Conservation (phyloP, 2,888 invertebrate species). For the Cinara cedri region DNA sequence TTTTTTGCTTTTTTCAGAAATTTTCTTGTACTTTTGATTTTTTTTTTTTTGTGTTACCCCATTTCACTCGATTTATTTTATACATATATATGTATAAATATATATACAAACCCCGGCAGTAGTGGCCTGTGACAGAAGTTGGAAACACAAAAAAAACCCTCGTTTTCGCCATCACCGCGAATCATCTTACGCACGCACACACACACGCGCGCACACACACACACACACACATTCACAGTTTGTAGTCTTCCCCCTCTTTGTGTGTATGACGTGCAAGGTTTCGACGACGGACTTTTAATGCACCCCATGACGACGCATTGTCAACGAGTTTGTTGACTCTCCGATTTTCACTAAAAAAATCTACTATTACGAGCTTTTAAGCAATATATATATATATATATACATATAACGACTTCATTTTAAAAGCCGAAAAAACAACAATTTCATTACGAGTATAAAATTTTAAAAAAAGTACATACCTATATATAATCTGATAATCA, state of each 20-base stretch:
- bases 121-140: too few relatives aligned
- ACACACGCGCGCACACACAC: too few relatives aligned
- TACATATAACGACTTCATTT: not conserved
- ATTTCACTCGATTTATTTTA: too few relatives aligned
- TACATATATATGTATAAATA: too few relatives aligned
- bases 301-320: not conserved
- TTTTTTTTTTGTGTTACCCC: too few relatives aligned
- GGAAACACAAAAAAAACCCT: too few relatives aligned
- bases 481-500: too few relatives aligned
- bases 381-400: not conserved
- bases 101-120: too few relatives aligned
- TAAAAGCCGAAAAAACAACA: conserved; percentile 8
- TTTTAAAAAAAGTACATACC: too few relatives aligned
- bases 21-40: not conserved
- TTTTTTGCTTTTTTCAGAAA: conserved; percentile 5
- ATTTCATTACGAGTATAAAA: not conserved
- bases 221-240: too few relatives aligned
- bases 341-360: not conserved
- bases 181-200: too few relatives aligned
- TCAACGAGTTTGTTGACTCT: conserved; percentile 24
- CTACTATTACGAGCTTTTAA: not conserved
- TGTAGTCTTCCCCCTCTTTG: not conserved
- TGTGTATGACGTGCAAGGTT: not conserved
- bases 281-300: conserved; percentile 1
- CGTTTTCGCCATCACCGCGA: not conserved